Evolutionary conservation across 2,888 invertebrate species (phyloP).

Genomic region (Eretmocerus hayati): DNA sequence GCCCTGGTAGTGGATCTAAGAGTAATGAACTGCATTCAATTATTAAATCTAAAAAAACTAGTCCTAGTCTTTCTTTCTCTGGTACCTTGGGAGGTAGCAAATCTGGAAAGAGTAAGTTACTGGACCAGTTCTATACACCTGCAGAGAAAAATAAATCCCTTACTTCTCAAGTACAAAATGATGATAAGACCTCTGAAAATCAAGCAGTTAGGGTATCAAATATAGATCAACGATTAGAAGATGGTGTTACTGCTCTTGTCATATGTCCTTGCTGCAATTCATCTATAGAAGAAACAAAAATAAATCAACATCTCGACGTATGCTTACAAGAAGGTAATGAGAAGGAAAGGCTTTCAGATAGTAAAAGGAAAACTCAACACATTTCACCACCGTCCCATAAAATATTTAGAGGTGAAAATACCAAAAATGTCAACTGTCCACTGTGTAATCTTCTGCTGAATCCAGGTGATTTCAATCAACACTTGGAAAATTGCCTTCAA

Average conservation of each 20-base stretch:
- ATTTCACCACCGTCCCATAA: slow-evolving; percentile 4
- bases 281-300: slow-evolving; percentile 32
- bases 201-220: slow-evolving; percentile 4
- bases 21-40: slow-evolving; percentile 10
- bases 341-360: background rate
- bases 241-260: slow-evolving; percentile 19
- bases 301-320: slow-evolving; percentile 44
- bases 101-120: slow-evolving; percentile 34
- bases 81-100: slow-evolving; percentile 35
- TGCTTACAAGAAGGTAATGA: slow-evolving; percentile 12
- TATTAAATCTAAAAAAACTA: slow-evolving; percentile 12
- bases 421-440: slow-evolving; percentile 42
- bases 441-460: slow-evolving; percentile 45
- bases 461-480: slow-evolving; percentile 10
- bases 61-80: slow-evolving; percentile 24
- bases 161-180: background rate
- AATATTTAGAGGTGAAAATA: slow-evolving; percentile 10
- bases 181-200: background rate
- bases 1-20: slow-evolving; percentile 25
- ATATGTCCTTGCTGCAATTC: slow-evolving; percentile 47
- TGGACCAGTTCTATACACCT: slow-evolving; percentile 28
- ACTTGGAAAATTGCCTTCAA: slow-evolving; percentile 33
- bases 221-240: background rate
- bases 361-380: slow-evolving; percentile 15
- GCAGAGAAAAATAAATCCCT: background rate